Base-by-base conservation (phyloP, 1,140 invertebrate genomes). In the Drosophila navojoa region DNA sequence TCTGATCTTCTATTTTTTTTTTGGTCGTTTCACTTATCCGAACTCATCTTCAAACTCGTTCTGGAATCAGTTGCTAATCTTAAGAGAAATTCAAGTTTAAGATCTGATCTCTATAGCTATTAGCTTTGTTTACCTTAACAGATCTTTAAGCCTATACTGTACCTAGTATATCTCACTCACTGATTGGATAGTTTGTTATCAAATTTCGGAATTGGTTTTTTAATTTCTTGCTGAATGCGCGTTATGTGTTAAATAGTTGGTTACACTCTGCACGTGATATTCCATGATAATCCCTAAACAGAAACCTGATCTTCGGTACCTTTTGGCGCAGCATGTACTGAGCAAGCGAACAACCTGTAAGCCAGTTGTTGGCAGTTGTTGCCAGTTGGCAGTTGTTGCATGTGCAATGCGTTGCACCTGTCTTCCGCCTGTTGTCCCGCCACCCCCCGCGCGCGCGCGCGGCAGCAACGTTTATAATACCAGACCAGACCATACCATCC, bases 251-350 rank as follows among this genome's bases (percentile, higher is more conserved):
- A n/a, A 38, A 27, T 35, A 42, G 16, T 44, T 54, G 35, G 4
- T 47, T 29, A 47, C n/a, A 53, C 62, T 53, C 53, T 67, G 62
- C 57, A 57, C 35, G 42, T 52, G 19, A 59, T 64, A 55, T 38
- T 19, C 35, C n/a, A 25, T 61, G 70, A 60, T 68, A 73, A 73
- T 60, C 71, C 64, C 64, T 68, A 54, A 68, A 55, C 50, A 38
- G 71, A 73, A 73, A 73, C 71, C 71, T 73, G 71, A 73, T 73
- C 64, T 73, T 49, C 50, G 22, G 38, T 49, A 35, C 55, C 70
- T 72, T 71, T 71, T 57, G 60, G 50, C 50, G 42, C 62, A 67
- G 54, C 55, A 13, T 52, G 53, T 38, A 52, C 69, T 47, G 32
- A 52, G 5, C n/a, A 35, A 63, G 64, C 61, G 35, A 71, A 64